Evolutionary conservation across 2,888 invertebrate genomes (phyloP), one percentile per base, ranked within the genome.

Genomic region (Acrobasis repandana): DNA sequence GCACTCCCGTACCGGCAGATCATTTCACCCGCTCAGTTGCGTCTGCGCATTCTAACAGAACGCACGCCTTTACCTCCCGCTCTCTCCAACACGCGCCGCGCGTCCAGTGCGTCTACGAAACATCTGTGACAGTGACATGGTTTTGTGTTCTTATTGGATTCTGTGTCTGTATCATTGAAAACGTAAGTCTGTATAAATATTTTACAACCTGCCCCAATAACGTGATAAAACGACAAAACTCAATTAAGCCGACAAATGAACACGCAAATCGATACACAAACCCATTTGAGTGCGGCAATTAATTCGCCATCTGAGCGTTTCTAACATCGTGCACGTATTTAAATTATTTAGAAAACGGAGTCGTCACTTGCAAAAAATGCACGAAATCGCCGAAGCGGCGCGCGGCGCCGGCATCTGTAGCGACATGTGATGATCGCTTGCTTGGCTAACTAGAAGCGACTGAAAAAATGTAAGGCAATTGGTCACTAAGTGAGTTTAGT

Each of bases 341-440:
- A 90, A 90, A 91, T 91, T 86, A 90, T 90, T 90, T 91, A 91
- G 91, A 91, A 91, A 91, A 84, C 88, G 75, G 75, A 83, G 85
- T 83, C 82, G 83, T 84, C 89, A 83, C 78, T 85, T 88, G 89
- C 80, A 83, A 83, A 88, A 90, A 90, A 85, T 84, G 88, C 83
- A 88, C 84, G 88, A 86, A 88, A 85, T 82, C 90, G 86, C 49
- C 86, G 82, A 74, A 88, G 89, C 90, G 88, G 72, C 77, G 78
- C 84, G 70, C 67, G 74, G 71, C 77, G 79, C 75, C 72, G 74
- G 64, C 70, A 73, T 72, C 65, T 61, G 62, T 56, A 68, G 60
- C 74, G 78, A 80, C 76, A 82, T 72, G 74, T 76, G 75, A 65
- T 67, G 63, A 64, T n/a, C 51, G 54, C 18, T 28, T 50, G 50